Evolutionary conservation across 2,797 vertebrate genomes (phyloP).

Genomic region (Parotocinclus haroldoi): DNA sequence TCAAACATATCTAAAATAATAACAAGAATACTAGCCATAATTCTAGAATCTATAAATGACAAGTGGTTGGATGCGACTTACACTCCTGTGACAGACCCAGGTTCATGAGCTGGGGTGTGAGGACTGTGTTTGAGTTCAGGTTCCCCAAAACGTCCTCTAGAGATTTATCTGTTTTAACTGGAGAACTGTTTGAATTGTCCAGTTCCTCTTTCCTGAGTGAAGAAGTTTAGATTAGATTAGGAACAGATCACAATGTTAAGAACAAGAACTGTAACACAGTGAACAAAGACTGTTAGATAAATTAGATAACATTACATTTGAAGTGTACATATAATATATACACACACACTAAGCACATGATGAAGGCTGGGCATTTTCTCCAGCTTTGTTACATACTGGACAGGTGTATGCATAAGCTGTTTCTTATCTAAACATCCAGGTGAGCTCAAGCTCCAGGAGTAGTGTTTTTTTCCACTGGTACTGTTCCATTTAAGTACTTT

Average conservation of each 20-base stretch:
- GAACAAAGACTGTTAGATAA: not conserved
- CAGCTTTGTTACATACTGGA: too few species aligned
- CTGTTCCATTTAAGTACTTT: too few species aligned
- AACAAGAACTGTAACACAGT: not conserved
- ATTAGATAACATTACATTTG: too few species aligned
- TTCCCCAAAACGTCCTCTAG: slow-evolving; percentile 87
- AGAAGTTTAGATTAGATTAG: slow-evolving; percentile 22
- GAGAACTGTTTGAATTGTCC: slow-evolving; percentile 65
- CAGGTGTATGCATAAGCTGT: too few species aligned
- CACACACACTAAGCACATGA: too few species aligned
- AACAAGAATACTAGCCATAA: not conserved
- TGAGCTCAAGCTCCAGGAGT: too few species aligned
- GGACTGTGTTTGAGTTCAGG: slow-evolving; percentile 79
- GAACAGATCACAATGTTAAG: not conserved
- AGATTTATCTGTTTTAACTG: slow-evolving; percentile 73
- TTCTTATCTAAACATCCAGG: too few species aligned
- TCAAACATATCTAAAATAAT: too few species aligned
- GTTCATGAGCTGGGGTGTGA: slow-evolving; percentile 75
- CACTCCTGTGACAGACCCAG: slow-evolving; percentile 79
- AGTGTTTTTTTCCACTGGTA: too few species aligned
- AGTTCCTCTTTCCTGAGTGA: slow-evolving; percentile 71
- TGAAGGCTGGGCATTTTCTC: too few species aligned
- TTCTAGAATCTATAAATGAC: too few species aligned
- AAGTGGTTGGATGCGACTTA: slow-evolving; percentile 58
- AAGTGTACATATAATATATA: too few species aligned